phyloP scores from a whole-genome alignment of 2,888 invertebrate genomes.

The Erebia ligea region DNA sequence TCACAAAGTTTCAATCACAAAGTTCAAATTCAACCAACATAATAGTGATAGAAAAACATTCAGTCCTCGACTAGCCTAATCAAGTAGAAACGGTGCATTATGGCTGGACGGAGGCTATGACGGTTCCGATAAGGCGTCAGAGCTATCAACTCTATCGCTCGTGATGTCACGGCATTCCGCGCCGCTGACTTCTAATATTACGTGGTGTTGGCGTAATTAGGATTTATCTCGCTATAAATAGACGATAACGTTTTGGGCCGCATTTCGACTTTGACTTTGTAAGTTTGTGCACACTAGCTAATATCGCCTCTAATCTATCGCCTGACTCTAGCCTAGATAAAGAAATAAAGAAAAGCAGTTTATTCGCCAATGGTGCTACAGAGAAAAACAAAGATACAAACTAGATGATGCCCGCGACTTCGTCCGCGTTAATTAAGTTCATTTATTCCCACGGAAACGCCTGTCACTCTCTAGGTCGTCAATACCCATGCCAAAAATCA shows the following conservation, averaged over 20 bases:
- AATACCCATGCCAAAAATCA: too few species aligned
- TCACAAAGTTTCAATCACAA: too few species aligned
- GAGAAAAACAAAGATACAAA: too few species aligned
- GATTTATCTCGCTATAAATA: conserved; percentile 40
- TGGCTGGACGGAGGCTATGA: conserved; percentile 44
- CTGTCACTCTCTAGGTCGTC: too few species aligned
- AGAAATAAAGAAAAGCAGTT: too few species aligned
- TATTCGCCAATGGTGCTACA: too few species aligned
- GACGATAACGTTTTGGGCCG: conserved; percentile 1
- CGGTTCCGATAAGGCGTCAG: conserved; percentile 58
- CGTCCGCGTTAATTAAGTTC: too few species aligned
- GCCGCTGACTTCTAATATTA: conserved; percentile 44
- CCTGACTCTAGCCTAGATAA: too few species aligned
- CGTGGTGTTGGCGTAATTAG: conserved; percentile 42
- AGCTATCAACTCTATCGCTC: conserved; percentile 45
- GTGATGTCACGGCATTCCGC: conserved; percentile 53
- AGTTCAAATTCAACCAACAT: not conserved
- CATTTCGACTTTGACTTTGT: not conserved
- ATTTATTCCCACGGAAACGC: too few species aligned
- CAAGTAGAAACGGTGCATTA: conserved; percentile 43
- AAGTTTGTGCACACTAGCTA: not conserved
- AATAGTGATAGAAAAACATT: conserved; percentile 13
- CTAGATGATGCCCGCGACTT: too few species aligned
- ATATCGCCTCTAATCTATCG: too few species aligned
- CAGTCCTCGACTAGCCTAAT: conserved; percentile 35